Evolutionary conservation across 1,140 invertebrate genomes (phyloP).

Genomic region (Drosophila nikananu): DNA sequence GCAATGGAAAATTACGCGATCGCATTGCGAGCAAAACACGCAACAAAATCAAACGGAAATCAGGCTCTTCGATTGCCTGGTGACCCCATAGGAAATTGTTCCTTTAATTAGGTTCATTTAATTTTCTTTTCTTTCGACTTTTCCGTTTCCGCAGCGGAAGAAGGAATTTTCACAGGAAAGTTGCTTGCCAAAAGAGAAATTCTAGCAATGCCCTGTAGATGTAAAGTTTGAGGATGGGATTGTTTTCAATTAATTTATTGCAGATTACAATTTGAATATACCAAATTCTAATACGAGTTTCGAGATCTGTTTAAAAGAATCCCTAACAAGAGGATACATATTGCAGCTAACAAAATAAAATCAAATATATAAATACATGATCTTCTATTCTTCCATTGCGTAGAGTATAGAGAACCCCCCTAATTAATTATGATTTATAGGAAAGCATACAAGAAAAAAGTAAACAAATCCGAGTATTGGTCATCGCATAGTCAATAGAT

Average conservation of each 20-base stretch:
- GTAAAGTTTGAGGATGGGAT: neutral
- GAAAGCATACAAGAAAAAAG: neutral
- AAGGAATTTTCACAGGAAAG: neutral
- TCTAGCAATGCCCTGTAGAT: neutral
- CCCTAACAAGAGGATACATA: neutral
- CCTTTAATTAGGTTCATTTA: neutral
- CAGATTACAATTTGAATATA: neutral
- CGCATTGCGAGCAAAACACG: slow-evolving; percentile 37
- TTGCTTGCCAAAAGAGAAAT: slow-evolving; percentile 27
- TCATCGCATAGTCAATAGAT: slow-evolving; percentile 14
- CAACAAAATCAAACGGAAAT: slow-evolving; percentile 25
- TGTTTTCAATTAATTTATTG: neutral
- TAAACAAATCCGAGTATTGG: slow-evolving; percentile 35
- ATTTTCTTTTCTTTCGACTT: neutral
- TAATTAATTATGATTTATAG: slow-evolving; percentile 22
- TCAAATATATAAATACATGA: neutral
- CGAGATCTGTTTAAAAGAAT: neutral
- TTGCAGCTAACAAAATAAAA: neutral
- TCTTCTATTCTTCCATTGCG: neutral
- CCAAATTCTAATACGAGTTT: neutral
- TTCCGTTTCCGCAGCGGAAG: slow-evolving; percentile 44
- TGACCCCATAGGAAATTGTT: neutral
- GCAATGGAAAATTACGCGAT: slow-evolving; percentile 62
- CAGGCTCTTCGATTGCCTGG: slow-evolving; percentile 12
- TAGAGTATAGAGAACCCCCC: neutral